phyloP scores from a whole-genome alignment of 2,113 vertebrate species.

The Alligator sinensis region DNA sequence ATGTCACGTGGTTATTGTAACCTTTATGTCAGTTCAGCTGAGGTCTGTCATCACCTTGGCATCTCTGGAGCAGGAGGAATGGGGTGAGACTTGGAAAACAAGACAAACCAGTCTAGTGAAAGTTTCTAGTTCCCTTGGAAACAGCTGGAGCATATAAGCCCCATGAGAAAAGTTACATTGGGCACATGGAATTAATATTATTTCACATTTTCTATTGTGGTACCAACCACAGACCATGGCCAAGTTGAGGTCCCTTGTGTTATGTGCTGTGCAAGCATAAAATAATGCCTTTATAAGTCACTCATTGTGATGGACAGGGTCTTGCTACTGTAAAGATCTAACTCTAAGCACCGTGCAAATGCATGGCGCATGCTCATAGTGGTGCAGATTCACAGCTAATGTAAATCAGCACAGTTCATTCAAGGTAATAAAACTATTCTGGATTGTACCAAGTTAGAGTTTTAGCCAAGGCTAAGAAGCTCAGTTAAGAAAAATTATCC shows the following conservation, averaged over 20 bases:
- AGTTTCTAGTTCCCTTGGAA: background rate
- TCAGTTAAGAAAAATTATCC: background rate
- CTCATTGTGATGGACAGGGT: background rate
- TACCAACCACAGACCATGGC: too few species aligned
- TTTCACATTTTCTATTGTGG: background rate
- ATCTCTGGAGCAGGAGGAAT: background rate
- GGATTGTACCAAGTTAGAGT: background rate
- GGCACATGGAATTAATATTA: background rate
- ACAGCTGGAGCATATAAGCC: background rate
- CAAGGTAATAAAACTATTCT: background rate
- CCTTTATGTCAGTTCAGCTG: constrained; percentile 31
- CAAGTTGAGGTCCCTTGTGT: background rate
- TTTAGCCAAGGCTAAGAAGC: background rate
- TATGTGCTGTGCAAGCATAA: background rate
- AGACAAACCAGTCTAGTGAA: constrained; percentile 53
- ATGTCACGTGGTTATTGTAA: background rate
- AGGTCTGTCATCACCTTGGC: background rate
- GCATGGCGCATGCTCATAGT: background rate
- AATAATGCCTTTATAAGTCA: accelerated
- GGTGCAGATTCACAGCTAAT: background rate
- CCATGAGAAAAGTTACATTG: background rate
- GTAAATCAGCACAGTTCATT: background rate
- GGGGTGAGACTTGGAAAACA: constrained; percentile 28
- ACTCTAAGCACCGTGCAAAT: background rate
- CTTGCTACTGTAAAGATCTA: accelerated